phyloP scores from a whole-genome alignment of 1,140 invertebrate genomes.

The Hyles vespertilio region DNA sequence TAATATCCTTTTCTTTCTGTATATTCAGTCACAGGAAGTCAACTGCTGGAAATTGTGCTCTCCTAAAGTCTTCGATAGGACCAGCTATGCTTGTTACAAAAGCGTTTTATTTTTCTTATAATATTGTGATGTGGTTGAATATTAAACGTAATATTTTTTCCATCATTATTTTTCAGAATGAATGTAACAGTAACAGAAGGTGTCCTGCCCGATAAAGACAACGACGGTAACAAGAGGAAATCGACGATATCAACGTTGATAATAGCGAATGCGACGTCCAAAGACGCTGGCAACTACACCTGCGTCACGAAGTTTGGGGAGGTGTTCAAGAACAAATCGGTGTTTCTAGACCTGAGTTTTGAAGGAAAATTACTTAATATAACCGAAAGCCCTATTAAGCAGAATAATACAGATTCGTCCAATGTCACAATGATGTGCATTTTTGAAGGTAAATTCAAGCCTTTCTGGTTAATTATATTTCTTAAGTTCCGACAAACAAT shows the following conservation, averaged over 20 bases:
- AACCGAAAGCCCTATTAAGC: slow-evolving; percentile 37
- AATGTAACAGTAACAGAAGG: slow-evolving; percentile 31
- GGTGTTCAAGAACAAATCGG: slow-evolving; percentile 23
- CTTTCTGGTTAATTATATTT: too few species aligned
- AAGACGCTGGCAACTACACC: slow-evolving; percentile 77
- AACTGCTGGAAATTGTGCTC: too few species aligned
- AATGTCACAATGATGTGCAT: slow-evolving; percentile 51
- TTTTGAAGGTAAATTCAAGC: slow-evolving; percentile 56
- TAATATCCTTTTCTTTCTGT: too few species aligned
- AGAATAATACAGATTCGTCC: slow-evolving; percentile 40
- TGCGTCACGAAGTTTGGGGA: slow-evolving; percentile 59
- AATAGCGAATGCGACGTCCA: slow-evolving; percentile 68
- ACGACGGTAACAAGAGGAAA: slow-evolving; percentile 42
- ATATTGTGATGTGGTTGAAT: too few species aligned
- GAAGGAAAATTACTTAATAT: slow-evolving; percentile 40
- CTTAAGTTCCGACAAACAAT: too few species aligned
- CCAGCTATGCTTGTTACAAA: too few species aligned
- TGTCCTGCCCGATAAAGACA: slow-evolving; percentile 30
- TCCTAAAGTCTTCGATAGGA: too few species aligned
- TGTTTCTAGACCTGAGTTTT: slow-evolving; percentile 47
- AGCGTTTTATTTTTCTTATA: too few species aligned
- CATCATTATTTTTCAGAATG: slow-evolving; percentile 29
- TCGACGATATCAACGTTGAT: slow-evolving; percentile 55
- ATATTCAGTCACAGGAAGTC: too few species aligned
- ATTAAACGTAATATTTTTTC: background rate